Base-by-base conservation (phyloP, 2,888 invertebrate genomes). In the Phoronis australis region DNA sequence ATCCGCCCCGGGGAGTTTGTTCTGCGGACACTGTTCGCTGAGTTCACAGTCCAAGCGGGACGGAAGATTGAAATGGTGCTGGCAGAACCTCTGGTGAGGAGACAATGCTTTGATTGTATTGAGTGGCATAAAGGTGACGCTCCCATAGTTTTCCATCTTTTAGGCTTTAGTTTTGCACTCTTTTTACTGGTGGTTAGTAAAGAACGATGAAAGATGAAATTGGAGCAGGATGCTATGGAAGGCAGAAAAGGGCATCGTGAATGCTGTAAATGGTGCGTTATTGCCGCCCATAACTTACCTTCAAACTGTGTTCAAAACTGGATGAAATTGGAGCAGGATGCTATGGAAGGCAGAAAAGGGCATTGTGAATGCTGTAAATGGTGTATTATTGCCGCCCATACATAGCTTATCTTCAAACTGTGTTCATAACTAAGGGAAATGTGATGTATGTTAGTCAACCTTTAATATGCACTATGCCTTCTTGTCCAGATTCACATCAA, bases 41-140 rank as follows among this genome's bases (percentile, higher is more conserved):
- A 99, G 78, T 96, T 97, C 70, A 94, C 95, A 1, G 82, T 87
- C 1, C 87, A 93, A 67, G 93, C 94, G 1, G 96, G 96, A 69
- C 87, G 88, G 73, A 97, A 97, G 79, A 93, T 99, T 79, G 94
- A 95, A 71, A 84, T 86, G 48, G 93, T 97, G 1, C 88, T 96
- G 85, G 83, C 88, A 47, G 97, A 97, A 76, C 86, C 89, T 52
- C 80, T 88, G 77, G 90, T 89, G 31, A 15, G 31, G 9, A 38
- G 31, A 23, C 23, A 22, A 42, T 22, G n/a, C 1, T 24, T 39
- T 45, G 9, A 20, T 20, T 18, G 21, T 40, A 25, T 24, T 38
- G 20, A 12, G 21, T 31, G 5, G 22, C 24, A 49, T 25, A 23
- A 15, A 21, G 24, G 6, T 15, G 21, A 21, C 3, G 18, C 12